A percentile compares a stretch with the other conserved stretches of the same genome.
Evolutionary conservation across 1,140 invertebrate species (phyloP).

Genomic region (Marisa cornuarietis): DNA sequence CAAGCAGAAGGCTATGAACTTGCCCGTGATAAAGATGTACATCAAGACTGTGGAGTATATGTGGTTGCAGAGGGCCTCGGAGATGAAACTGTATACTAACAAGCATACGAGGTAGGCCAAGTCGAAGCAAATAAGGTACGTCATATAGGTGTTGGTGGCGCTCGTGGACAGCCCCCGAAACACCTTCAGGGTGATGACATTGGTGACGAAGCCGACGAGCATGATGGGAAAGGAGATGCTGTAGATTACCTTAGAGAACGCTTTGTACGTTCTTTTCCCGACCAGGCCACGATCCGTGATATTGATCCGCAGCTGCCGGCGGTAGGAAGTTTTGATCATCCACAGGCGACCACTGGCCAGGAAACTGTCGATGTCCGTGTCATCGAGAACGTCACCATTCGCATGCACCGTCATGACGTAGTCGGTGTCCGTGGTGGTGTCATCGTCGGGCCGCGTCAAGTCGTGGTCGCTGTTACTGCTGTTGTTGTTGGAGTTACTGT

Average conservation of each 20-base stretch:
- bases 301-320: not conserved
- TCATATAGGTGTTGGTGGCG: constrained; percentile 24
- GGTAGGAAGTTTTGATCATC: not conserved
- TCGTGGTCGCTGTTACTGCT: too few relatives aligned
- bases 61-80: not conserved
- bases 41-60: not conserved
- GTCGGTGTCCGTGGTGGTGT: too few relatives aligned
- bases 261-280: not conserved
- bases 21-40: constrained; percentile 4
- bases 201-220: constrained; percentile 16
- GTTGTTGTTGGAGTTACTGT: too few relatives aligned
- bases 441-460: too few relatives aligned
- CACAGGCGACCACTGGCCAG: not conserved
- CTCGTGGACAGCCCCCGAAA: not conserved
- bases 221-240: constrained; percentile 7
- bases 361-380: constrained; percentile 12
- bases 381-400: constrained; percentile 3
- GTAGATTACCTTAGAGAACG: constrained; percentile 1
- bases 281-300: not conserved
- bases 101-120: constrained; percentile 9
- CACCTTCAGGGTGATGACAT: constrained; percentile 15
- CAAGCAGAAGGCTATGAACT: constrained; percentile 10
- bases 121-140: constrained; percentile 13
- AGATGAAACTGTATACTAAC: not conserved
- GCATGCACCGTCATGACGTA: too few relatives aligned